phyloP scores from a whole-genome alignment of 2,888 invertebrate genomes.

The Yponomeuta evonymella region DNA sequence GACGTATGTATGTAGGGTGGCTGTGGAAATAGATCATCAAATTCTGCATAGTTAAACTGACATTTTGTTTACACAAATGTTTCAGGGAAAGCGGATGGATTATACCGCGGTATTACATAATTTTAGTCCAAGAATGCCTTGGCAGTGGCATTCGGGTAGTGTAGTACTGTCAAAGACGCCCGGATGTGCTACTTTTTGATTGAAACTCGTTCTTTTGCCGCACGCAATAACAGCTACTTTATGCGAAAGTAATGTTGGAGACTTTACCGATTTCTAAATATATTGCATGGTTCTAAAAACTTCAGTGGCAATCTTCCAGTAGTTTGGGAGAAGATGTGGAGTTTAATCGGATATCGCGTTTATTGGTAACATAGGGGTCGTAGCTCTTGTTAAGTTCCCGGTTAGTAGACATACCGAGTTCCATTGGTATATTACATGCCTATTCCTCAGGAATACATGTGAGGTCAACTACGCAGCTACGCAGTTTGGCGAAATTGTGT shows the following conservation, averaged over 20 bases:
- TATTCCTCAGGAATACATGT: too few relatives aligned
- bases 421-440: too few relatives aligned
- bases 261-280: constrained; percentile 6
- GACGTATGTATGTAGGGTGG: too few relatives aligned
- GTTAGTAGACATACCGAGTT: too few relatives aligned
- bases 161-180: neutral
- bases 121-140: constrained; percentile 45
- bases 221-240: too few relatives aligned
- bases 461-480: too few relatives aligned
- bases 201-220: too few relatives aligned
- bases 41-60: neutral
- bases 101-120: constrained; percentile 20
- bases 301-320: constrained; percentile 11
- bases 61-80: neutral
- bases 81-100: neutral
- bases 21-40: neutral
- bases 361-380: neutral
- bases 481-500: too few relatives aligned
- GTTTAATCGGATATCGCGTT: neutral
- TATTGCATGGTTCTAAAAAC: constrained; percentile 4
- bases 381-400: neutral
- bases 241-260: too few relatives aligned
- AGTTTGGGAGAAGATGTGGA: neutral
- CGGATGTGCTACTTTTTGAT: too few relatives aligned
- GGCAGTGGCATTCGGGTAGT: constrained; percentile 49